Conservation (phyloP, 53 echinoderm and acorn worm genomes). For the Stichopus horrens region DNA sequence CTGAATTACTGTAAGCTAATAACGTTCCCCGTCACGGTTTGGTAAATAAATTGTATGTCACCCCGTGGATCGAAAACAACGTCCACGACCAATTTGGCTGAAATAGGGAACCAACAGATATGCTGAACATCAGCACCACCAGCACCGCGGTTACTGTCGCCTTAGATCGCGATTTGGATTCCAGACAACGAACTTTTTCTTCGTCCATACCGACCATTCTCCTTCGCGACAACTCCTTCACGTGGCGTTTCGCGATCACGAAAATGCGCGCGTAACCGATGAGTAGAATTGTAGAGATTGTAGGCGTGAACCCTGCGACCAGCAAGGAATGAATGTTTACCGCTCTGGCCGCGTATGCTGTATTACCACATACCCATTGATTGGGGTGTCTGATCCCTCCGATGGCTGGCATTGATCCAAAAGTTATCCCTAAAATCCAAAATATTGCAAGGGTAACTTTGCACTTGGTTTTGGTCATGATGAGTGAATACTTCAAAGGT, state of each 20-base stretch:
- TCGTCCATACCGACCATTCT: slow-evolving; percentile 27
- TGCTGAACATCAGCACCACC: slow-evolving; percentile 19
- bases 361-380: slow-evolving; percentile 30
- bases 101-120: slow-evolving; percentile 42
- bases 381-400: not conserved
- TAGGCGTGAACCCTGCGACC: not conserved
- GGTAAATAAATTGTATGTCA: slow-evolving; percentile 4
- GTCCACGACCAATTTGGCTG: slow-evolving; percentile 16
- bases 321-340: not conserved
- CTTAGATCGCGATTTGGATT: slow-evolving; percentile 13
- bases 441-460: not conserved
- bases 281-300: not conserved
- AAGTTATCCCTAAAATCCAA: not conserved
- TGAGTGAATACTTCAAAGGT: slow-evolving; percentile 14
- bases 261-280: slow-evolving; percentile 11
- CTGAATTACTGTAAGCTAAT: not conserved
- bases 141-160: slow-evolving; percentile 33
- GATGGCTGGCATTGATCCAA: not conserved
- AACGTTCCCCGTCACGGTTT: slow-evolving; percentile 2
- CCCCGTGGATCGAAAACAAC: not conserved
- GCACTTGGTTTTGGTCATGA: slow-evolving; percentile 18
- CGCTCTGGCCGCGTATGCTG: not conserved
- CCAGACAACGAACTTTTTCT: not conserved
- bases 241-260: slow-evolving; percentile 10
- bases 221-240: not conserved